phyloP scores from a whole-genome alignment of 2,888 invertebrate species.

The Tyria jacobaeae region DNA sequence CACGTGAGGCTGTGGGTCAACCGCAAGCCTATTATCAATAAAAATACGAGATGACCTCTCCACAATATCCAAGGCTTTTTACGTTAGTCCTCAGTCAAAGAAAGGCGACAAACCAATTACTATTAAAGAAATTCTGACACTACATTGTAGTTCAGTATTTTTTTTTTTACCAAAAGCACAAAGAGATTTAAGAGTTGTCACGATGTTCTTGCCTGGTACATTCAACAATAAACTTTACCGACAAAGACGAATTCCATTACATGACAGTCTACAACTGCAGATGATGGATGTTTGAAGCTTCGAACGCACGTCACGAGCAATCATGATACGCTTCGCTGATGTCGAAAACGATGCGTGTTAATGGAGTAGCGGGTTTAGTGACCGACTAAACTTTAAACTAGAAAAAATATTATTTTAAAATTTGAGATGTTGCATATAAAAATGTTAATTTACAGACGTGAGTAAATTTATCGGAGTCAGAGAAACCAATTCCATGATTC shows the following conservation, averaged over 20 bases:
- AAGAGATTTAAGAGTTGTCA: neutral
- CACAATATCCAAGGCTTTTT: neutral
- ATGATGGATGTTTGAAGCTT: constrained; percentile 28
- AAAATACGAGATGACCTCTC: neutral
- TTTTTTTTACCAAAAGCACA: neutral
- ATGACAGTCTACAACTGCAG: constrained; percentile 27
- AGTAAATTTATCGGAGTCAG: neutral
- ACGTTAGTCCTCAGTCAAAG: neutral
- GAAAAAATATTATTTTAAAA: neutral
- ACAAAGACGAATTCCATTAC: constrained; percentile 17
- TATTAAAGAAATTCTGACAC: neutral
- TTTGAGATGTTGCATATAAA: neutral
- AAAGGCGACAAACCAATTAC: neutral
- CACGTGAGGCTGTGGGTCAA: neutral
- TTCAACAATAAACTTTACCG: neutral
- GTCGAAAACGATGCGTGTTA: constrained; percentile 51
- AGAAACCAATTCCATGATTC: too few species aligned
- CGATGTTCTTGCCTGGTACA: neutral
- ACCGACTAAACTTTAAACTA: constrained; percentile 1
- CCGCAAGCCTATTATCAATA: neutral
- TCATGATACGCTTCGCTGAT: constrained; percentile 49
- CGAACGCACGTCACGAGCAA: constrained; percentile 28
- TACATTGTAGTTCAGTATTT: neutral
- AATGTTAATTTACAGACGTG: neutral
- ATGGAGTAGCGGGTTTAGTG: constrained; percentile 12